These are phyloP conservation scores for Gasterosteus aculeatus DNA, from an alignment of 2,113 vertebrate species.

Conservation along the genomic window DNA sequence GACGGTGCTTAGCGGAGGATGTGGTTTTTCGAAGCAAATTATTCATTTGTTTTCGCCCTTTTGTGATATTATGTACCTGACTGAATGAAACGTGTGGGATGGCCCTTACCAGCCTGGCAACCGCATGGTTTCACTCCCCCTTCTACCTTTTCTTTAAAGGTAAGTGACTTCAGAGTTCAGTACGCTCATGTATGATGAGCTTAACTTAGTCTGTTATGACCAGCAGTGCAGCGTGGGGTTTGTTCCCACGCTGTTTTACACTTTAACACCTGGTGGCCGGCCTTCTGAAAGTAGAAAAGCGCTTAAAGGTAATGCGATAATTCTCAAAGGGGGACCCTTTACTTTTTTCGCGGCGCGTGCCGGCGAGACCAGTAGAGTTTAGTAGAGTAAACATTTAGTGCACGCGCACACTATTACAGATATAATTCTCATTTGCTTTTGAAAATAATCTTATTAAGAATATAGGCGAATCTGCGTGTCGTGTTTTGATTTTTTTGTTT, in stretches of 20 bases:
- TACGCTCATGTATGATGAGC: background rate
- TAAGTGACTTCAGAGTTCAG: background rate
- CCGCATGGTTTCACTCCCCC: background rate
- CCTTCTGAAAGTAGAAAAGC: background rate
- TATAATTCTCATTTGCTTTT: background rate
- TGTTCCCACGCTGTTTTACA: too few species aligned
- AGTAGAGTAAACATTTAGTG: background rate
- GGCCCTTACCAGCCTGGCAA: background rate
- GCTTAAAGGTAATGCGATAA: background rate
- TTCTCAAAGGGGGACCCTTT: background rate
- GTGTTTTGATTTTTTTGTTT: slow-evolving; percentile 1
- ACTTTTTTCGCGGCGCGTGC: background rate
- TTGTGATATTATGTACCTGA: slow-evolving; percentile 12
- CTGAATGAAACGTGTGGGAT: background rate
- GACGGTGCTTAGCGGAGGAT: background rate
- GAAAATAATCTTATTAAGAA: too few species aligned
- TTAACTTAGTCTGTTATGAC: background rate
- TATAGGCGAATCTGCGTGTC: background rate
- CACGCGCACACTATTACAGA: background rate
- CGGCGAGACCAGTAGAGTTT: background rate
- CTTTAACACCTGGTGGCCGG: background rate
- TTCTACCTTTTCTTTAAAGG: background rate
- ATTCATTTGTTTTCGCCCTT: background rate
- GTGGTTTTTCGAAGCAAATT: background rate
- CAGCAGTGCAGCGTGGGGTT: background rate